These are phyloP conservation scores for Percina caprodes DNA, from an alignment of 2,113 vertebrate genomes.

Conservation along the genomic window DNA sequence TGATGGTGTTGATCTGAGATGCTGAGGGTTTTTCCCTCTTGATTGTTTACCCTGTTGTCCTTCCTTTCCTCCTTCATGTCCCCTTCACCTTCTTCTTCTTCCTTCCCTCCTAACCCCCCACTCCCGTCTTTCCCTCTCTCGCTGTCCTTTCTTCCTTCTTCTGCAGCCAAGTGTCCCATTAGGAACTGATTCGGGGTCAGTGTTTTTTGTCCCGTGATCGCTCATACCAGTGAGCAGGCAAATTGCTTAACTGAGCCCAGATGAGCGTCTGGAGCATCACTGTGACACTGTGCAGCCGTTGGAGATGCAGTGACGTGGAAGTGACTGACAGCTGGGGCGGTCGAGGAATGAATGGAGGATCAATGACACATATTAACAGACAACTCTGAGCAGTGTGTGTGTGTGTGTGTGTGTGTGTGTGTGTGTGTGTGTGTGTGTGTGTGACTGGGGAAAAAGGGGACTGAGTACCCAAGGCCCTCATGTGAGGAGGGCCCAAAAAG, in stretches of 20 bases:
- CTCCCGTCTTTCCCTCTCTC: background rate
- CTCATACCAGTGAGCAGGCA: constrained; percentile 3
- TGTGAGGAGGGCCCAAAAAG: no score
- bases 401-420: constrained; percentile 6
- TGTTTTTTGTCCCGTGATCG: background rate
- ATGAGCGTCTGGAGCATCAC: background rate
- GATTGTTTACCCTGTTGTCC: background rate
- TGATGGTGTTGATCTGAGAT: constrained; percentile 9
- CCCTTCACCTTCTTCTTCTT: background rate
- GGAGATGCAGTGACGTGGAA: constrained; percentile 66
- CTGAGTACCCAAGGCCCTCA: no score
- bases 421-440: constrained; percentile 24
- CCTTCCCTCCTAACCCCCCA: background rate
- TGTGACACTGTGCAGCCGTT: constrained; percentile 54
- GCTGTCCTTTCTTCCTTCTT: background rate
- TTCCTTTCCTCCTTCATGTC: background rate
- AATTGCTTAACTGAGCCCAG: constrained; percentile 25
- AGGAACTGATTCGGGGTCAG: constrained; percentile 35
- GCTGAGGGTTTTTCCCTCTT: background rate
- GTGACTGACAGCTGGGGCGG: constrained; percentile 69
- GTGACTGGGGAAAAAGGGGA: background rate
- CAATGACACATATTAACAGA: constrained; percentile 72
- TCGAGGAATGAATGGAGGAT: constrained; percentile 65
- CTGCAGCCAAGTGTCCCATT: background rate
- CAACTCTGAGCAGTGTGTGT: constrained; percentile 8